These are phyloP conservation scores for Baccha elongata DNA, from an alignment of 2,888 invertebrate genomes.

Conservation along the genomic window DNA sequence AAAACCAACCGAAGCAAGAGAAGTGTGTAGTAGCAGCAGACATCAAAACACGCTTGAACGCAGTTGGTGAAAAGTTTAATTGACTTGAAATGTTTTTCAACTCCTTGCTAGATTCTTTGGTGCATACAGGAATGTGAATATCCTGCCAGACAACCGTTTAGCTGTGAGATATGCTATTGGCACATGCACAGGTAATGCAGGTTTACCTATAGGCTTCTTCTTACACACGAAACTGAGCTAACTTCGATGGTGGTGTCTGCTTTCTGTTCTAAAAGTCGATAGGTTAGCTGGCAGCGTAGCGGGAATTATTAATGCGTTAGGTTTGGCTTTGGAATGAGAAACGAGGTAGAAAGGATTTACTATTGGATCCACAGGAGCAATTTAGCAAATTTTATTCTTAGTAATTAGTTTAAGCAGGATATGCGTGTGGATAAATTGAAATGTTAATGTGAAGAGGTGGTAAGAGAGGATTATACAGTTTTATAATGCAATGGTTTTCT, in stretches of 20 bases:
- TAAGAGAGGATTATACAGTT: conserved; percentile 17
- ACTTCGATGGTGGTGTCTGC: background rate
- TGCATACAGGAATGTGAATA: background rate
- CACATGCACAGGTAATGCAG: conserved; percentile 68
- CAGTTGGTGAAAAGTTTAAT: conserved; percentile 73
- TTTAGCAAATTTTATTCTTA: conserved; percentile 66
- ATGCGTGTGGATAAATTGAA: conserved; percentile 67
- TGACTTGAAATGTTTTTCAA: conserved; percentile 72
- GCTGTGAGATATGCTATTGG: conserved; percentile 58
- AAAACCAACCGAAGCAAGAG: background rate
- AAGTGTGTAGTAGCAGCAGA: background rate
- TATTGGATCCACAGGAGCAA: conserved; percentile 65
- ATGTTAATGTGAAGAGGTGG: conserved; percentile 42
- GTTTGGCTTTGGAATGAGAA: background rate
- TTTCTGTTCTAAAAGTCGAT: conserved; percentile 56
- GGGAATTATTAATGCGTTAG: conserved; percentile 63
- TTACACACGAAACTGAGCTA: conserved; percentile 8
- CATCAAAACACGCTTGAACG: conserved; percentile 46
- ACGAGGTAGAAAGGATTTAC: conserved; percentile 1
- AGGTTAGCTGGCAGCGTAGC: conserved; percentile 35
- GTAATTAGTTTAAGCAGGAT: conserved; percentile 68
- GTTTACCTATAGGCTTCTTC: conserved; percentile 32
- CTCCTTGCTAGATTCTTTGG: conserved; percentile 25
- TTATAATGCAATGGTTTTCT: conserved; percentile 19
- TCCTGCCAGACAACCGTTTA: conserved; percentile 50